These are phyloP conservation scores for Hepsetus odoe DNA, from an alignment of 2,113 vertebrate genomes.

Conservation along the genomic window DNA sequence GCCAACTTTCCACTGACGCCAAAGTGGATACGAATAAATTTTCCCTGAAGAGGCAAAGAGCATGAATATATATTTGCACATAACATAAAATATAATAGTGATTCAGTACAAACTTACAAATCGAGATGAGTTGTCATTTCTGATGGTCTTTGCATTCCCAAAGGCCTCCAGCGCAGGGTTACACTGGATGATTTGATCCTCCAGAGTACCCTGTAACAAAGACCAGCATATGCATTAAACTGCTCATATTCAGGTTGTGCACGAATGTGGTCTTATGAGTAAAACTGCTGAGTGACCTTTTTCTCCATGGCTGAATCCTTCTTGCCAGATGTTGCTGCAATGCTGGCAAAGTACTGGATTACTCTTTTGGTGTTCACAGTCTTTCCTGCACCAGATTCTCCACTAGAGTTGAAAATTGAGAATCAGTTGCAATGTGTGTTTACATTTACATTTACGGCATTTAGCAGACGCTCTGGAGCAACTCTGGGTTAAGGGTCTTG, in stretches of 20 bases:
- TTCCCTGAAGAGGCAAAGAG: constrained; percentile 75
- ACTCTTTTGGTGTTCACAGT: constrained; percentile 89
- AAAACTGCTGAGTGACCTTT: constrained; percentile 59
- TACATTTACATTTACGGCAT: too few relatives aligned
- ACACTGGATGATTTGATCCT: constrained; percentile 59
- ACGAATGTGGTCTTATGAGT: not conserved
- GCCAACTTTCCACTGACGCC: constrained; percentile 88
- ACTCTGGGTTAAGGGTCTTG: too few relatives aligned
- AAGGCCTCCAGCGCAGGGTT: constrained; percentile 58
- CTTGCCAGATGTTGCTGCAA: constrained; percentile 81
- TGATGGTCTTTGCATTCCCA: constrained; percentile 59
- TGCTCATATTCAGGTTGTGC: not conserved
- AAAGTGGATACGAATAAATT: constrained; percentile 95
- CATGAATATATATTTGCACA: not conserved
- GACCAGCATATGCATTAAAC: not conserved
- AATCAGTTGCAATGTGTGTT: not conserved
- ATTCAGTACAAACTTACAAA: constrained; percentile 42
- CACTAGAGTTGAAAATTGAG: constrained; percentile 64
- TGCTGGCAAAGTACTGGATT: constrained; percentile 87
- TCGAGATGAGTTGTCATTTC: constrained; percentile 57
- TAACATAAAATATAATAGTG: not conserved
- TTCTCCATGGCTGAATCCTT: constrained; percentile 72
- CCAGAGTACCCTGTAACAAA: constrained; percentile 45
- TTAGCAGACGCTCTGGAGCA: too few relatives aligned
- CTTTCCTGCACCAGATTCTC: constrained; percentile 88